phyloP scores from a whole-genome alignment of 2,113 vertebrate species.

The Motacilla alba region DNA sequence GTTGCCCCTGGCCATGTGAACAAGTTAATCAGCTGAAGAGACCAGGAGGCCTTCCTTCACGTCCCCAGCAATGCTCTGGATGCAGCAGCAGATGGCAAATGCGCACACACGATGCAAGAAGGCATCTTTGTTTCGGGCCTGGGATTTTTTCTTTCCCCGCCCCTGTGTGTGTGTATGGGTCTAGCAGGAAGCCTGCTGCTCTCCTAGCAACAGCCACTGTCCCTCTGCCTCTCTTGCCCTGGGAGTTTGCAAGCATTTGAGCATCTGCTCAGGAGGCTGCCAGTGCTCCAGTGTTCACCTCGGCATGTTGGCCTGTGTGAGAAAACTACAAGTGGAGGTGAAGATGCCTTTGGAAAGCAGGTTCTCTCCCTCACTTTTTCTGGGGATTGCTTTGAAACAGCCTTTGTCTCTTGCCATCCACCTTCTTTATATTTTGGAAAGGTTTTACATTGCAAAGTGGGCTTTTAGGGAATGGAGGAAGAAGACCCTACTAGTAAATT shows the following conservation, averaged over 20 bases:
- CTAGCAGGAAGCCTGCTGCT: conserved; percentile 59
- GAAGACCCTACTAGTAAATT: neutral
- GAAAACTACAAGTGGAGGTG: neutral
- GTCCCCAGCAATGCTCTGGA: neutral
- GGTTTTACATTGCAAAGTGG: neutral
- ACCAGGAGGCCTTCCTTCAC: neutral
- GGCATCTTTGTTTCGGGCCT: conserved; percentile 72
- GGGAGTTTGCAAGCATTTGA: conserved; percentile 45
- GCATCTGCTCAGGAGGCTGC: neutral
- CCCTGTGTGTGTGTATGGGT: neutral
- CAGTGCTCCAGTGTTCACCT: neutral
- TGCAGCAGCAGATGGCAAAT: conserved; percentile 34
- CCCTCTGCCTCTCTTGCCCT: neutral
- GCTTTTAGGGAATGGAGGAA: neutral
- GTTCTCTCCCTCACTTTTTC: neutral
- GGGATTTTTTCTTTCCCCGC: neutral
- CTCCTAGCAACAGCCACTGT: conserved; percentile 78
- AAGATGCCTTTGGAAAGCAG: neutral
- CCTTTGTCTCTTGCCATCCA: neutral
- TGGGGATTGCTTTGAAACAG: neutral
- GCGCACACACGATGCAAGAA: neutral
- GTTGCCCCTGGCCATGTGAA: neutral
- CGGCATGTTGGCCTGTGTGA: rapidly evolving
- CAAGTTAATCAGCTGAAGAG: neutral
- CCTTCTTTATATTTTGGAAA: neutral